Evolutionary conservation across 2,888 invertebrate species (phyloP), one percentile per base, ranked within the genome.

Genomic region (Synergus itoensis): DNA sequence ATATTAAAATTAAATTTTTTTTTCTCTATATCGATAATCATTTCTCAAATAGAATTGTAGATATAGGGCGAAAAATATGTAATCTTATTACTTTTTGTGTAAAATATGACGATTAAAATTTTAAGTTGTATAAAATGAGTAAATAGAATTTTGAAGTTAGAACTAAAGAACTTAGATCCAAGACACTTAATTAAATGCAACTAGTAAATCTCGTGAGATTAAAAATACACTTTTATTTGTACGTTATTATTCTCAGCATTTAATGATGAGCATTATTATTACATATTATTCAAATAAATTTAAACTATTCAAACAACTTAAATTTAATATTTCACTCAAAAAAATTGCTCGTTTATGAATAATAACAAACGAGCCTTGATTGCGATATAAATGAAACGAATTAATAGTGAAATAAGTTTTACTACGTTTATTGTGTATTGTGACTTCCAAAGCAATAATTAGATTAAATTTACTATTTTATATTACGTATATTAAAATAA

Each of bases 391-490:
- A 16, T n/a, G 53, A n/a, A n/a, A 53, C n/a, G 53, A 53, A 53
- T 53, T 53, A n/a, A 53, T 53, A n/a, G n/a, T 53, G 16, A 53
- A 53, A n/a, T n/a, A 53, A 53, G 53, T 28, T 53, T 53, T 53
- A 53, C n/a, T n/a, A 53, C n/a, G 8, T 53, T 53, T n/a, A 53
- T 60, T 60, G 21, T 60, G 60, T 28, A 60, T 60, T 60, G 14
- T 45, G 21, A 60, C 60, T 60, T 60, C 4, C 60, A 21, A 60
- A 60, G 60, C 60, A 60, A 60, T 60, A 60, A 60, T 60, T 60
- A 60, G 3, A 60, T 18, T 28, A 21, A 60, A 60, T 28, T 60
- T 12, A 60, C 14, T 60, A 60, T 60, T 60, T 60, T 28, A 60
- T 28, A 60, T 53, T 60, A 21, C 11, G 18, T 60, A 60, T 60